A percentile compares a stretch with the other conserved stretches of the same genome.
Conservation (phyloP, 2,113 vertebrate species). For the Fulmarus glacialis region DNA sequence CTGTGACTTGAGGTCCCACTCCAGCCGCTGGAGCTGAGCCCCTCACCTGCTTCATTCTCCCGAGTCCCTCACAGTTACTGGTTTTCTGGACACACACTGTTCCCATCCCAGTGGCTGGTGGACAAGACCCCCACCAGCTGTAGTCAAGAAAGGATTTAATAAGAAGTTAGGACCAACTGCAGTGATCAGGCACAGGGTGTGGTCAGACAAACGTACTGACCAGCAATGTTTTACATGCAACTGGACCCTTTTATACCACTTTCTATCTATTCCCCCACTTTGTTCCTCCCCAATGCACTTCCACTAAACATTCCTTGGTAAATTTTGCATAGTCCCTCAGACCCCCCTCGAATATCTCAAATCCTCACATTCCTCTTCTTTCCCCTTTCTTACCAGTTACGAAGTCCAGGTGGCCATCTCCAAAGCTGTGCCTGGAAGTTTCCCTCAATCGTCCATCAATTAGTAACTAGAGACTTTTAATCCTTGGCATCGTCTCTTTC, state of each 20-base stretch:
- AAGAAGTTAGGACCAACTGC: neutral
- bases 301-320: neutral
- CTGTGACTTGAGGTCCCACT: neutral
- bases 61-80: neutral
- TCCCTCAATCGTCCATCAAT: neutral
- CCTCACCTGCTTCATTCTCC: neutral
- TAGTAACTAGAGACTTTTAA: neutral
- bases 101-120: neutral
- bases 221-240: neutral
- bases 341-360: neutral
- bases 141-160: neutral
- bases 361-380: neutral
- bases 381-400: neutral
- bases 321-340: neutral
- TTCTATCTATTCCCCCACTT: neutral
- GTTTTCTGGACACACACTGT: neutral
- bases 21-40: neutral
- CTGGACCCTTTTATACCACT: neutral
- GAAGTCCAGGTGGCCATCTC: neutral
- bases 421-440: neutral
- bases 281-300: neutral
- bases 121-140: neutral
- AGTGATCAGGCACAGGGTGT: neutral
- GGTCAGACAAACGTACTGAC: neutral
- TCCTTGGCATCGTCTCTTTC: neutral